Percentiles rank a stretch among this genome's conserved stretches.
phyloP scores from a whole-genome alignment of 1,140 invertebrate species.

The Apis laboriosa region DNA sequence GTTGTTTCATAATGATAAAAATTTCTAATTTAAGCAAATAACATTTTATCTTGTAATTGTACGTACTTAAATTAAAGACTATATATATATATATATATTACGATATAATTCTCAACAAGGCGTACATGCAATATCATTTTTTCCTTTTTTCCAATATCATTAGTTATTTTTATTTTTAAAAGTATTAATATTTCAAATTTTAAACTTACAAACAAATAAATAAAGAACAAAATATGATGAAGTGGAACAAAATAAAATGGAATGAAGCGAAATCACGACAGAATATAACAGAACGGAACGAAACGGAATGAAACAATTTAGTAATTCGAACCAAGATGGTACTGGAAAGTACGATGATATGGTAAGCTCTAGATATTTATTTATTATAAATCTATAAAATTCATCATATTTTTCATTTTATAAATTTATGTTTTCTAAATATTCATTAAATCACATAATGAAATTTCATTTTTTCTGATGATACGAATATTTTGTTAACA shows the following conservation, averaged over 20 bases:
- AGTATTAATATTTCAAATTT: not conserved
- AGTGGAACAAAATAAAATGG: not conserved
- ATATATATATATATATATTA: not conserved
- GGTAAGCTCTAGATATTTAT: constrained; percentile 83
- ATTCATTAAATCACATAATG: not conserved
- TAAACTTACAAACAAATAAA: not conserved
- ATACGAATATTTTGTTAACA: not conserved
- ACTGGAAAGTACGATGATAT: constrained; percentile 98
- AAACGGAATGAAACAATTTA: constrained; percentile 18
- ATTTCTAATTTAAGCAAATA: not conserved
- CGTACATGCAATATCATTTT: not conserved
- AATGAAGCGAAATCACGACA: not conserved
- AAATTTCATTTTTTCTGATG: not conserved
- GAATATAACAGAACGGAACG: constrained; percentile 19
- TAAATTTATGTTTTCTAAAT: not conserved
- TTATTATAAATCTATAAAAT: not conserved
- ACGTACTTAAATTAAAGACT: not conserved
- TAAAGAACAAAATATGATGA: not conserved
- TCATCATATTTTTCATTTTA: not conserved
- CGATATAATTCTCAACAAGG: not conserved
- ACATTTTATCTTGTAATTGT: not conserved
- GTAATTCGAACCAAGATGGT: constrained; percentile 88
- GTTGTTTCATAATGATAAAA: not conserved
- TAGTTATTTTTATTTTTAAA: not conserved
- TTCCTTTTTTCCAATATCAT: not conserved